Evolutionary conservation across 2,888 invertebrate genomes (phyloP), one percentile per base, ranked within the genome.

Genomic region (Drymonia ruficornis): DNA sequence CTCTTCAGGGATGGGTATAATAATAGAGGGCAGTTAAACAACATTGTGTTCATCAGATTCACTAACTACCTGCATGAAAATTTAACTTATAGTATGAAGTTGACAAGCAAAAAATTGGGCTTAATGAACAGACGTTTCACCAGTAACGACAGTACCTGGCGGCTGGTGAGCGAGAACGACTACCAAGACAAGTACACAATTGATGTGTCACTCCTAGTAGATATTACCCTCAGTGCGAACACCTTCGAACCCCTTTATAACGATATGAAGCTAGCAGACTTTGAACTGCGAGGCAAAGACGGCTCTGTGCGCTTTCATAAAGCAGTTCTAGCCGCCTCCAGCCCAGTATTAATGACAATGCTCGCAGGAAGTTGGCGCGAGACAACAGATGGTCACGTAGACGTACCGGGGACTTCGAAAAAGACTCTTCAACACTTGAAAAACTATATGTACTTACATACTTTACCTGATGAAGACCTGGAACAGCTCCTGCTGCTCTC

Each of bases 331-430:
- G 86, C 86, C 0, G 74, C 81, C 0, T 65, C 78, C 12, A 86
- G 84, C 44, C 80, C 83, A 0, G 83, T 84, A 7, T 52, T 86
- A 16, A 65, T 74, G 16, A 61, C 75, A 8, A 83, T 84, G 81
- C 70, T 85, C 11, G 72, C 65, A 15, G 81, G 80, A 5, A 61
- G 67, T 0, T 84, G 86, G 86, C 72, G 78, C 1, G 83, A 85
- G 59, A 70, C 76, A 0, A 55, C 69, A 0, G 76, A 81, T 34
- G 80, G 83, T 0, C 67, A 71, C 34, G 75, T 83, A 0, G 75
- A 81, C 2, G 72, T 84, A 0, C 70, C 76, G 0, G 77, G 77
- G 6, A 81, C 78, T 0, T 75, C 82, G 0, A 65, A 65, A n/a
- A 28, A 34, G 13, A 81, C 84, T 0, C 55, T 86, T 2, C 74